Percentiles rank a stretch among this genome's conserved stretches.
Conservation (phyloP, 2,888 invertebrate species). For the Aleiodes leptofemur region DNA sequence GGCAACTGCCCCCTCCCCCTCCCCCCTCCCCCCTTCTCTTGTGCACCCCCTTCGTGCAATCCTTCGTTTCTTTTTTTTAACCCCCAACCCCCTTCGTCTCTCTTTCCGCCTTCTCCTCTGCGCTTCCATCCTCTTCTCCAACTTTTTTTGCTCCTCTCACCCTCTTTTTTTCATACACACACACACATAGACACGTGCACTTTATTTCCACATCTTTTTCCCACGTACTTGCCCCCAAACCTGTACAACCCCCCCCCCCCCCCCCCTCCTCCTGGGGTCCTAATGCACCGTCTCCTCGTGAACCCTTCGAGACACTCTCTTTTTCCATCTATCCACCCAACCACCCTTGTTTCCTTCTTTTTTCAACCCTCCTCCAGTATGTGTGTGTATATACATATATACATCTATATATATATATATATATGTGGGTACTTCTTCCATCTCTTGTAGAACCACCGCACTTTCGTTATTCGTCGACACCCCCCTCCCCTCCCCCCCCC, state of each 20-base stretch:
- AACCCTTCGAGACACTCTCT: conserved; percentile 61
- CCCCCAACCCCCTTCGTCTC: conserved; percentile 58
- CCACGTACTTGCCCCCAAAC: conserved; percentile 12
- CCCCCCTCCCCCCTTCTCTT: too few species aligned
- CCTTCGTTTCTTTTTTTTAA: conserved; percentile 37
- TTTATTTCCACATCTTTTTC: conserved; percentile 28
- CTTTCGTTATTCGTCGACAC: conserved; percentile 30
- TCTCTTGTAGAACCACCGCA: conserved; percentile 25
- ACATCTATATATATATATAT: too few species aligned
- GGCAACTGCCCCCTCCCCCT: conserved; percentile 67
- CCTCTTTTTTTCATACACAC: conserved; percentile 29
- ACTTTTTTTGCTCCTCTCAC: conserved; percentile 1
- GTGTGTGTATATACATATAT: too few species aligned
- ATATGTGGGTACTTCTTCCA: conserved; percentile 19
- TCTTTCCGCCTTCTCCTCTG: neutral
- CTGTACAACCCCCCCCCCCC: conserved; percentile 1
- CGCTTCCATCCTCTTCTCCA: conserved; percentile 3
- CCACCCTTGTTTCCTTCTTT: conserved; percentile 42
- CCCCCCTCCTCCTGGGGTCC: conserved; percentile 41
- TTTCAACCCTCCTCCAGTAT: too few species aligned
- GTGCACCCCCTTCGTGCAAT: conserved; percentile 60
- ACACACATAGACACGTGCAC: conserved; percentile 11
- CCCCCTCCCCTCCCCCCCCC: conserved; percentile 42
- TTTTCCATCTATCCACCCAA: conserved; percentile 53
- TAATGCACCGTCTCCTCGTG: conserved; percentile 63